Evolutionary conservation across 2,888 invertebrate species (phyloP).

Genomic region (Tetropium fuscum): DNA sequence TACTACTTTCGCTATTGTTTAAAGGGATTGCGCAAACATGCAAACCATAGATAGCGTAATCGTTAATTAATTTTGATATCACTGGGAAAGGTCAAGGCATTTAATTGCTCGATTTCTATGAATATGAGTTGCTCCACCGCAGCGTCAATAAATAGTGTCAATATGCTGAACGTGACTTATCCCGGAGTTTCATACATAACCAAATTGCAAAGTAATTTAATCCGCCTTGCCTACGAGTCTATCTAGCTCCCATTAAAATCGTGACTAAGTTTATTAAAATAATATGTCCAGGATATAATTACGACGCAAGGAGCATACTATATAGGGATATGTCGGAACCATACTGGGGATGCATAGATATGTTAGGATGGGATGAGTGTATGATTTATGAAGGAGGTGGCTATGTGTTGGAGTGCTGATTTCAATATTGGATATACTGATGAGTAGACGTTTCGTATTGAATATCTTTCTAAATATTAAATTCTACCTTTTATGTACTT

Average conservation of each 20-base stretch:
- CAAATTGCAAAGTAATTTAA: slow-evolving; percentile 36
- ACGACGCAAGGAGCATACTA: no score
- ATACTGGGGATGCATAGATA: no score
- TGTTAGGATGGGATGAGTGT: no score
- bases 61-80: no score
- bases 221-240: slow-evolving; percentile 30
- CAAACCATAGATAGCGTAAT: not conserved
- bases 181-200: slow-evolving; percentile 30
- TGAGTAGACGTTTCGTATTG: no score
- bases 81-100: slow-evolving; percentile 25
- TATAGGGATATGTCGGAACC: no score
- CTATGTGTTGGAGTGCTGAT: no score
- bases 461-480: no score
- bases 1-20: not conserved
- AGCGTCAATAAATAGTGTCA: slow-evolving; percentile 43
- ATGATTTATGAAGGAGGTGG: no score
- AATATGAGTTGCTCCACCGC: slow-evolving; percentile 32
- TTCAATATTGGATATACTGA: no score
- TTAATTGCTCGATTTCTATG: slow-evolving; percentile 30
- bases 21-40: not conserved
- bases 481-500: no score
- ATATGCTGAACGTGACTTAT: slow-evolving; percentile 46
- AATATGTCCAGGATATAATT: no score
- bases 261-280: slow-evolving; percentile 37
- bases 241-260: slow-evolving; percentile 38